Conservation (phyloP, 2,113 vertebrate genomes). For the Todiramphus saurophagus region DNA sequence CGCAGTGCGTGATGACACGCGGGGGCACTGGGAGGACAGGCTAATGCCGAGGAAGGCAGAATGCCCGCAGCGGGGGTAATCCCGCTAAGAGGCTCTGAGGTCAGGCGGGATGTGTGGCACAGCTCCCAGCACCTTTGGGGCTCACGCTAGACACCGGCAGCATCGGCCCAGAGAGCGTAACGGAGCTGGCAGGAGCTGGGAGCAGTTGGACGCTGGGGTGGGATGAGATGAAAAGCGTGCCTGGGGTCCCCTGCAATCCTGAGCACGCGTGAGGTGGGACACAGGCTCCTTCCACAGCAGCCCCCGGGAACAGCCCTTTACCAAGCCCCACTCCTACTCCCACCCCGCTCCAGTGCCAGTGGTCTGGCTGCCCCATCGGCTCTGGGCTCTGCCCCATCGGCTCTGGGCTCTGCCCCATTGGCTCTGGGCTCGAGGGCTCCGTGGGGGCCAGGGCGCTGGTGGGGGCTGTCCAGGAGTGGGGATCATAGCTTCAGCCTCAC, state of each 20-base stretch:
- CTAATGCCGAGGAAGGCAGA: not conserved
- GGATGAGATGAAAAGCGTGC: not conserved
- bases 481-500: accelerated
- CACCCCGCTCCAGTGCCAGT: not conserved
- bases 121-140: not conserved
- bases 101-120: not conserved
- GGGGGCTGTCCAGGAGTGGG: not conserved
- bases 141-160: accelerated
- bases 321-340: not conserved
- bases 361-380: not conserved
- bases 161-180: not conserved
- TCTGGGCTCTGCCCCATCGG: not conserved
- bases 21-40: not conserved
- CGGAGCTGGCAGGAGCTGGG: not conserved
- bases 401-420: not conserved
- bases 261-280: not conserved
- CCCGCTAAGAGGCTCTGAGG: constrained; percentile 26
- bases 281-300: accelerated
- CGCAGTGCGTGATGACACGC: not conserved
- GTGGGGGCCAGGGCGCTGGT: accelerated
- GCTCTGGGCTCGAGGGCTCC: not conserved
- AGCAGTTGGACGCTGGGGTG: not conserved
- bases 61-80: not conserved
- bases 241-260: not conserved
- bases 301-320: not conserved